These are phyloP conservation scores for Drosophila birchii DNA, from an alignment of 2,888 invertebrate genomes.

Conservation along the genomic window DNA sequence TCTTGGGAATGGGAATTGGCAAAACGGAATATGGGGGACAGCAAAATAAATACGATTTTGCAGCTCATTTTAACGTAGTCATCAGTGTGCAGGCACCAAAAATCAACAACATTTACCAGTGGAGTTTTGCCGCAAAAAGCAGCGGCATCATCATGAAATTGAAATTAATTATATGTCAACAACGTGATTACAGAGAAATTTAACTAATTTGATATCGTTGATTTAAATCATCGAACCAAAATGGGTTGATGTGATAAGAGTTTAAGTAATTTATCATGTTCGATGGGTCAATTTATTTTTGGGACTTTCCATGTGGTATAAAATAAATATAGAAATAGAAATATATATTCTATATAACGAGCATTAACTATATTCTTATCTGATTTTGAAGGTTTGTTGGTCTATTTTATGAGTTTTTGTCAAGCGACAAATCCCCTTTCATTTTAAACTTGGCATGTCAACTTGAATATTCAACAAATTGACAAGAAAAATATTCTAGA, in stretches of 20 bases:
- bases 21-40: constrained; percentile 18
- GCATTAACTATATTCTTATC: constrained; percentile 9
- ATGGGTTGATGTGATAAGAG: constrained; percentile 26
- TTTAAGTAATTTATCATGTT: constrained; percentile 32
- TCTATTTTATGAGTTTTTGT: constrained; percentile 22
- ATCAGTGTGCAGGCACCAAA: constrained; percentile 29
- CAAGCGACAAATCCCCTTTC: not conserved
- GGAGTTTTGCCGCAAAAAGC: constrained; percentile 7
- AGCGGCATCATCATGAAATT: constrained; percentile 50
- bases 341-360: not conserved
- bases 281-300: constrained; percentile 30
- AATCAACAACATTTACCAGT: constrained; percentile 33
- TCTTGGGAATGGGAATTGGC: constrained; percentile 15
- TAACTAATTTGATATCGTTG: constrained; percentile 36
- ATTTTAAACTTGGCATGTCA: not conserved
- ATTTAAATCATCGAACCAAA: constrained; percentile 4
- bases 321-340: not conserved
- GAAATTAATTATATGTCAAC: constrained; percentile 48
- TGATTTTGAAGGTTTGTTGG: constrained; percentile 4
- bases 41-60: constrained; percentile 41
- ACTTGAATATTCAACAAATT: constrained; percentile 3
- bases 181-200: constrained; percentile 48
- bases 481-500: not conserved
- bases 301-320: constrained; percentile 13
- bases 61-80: constrained; percentile 41